phyloP scores from a whole-genome alignment of 2,888 invertebrate genomes.

The Campaea margaritaria region DNA sequence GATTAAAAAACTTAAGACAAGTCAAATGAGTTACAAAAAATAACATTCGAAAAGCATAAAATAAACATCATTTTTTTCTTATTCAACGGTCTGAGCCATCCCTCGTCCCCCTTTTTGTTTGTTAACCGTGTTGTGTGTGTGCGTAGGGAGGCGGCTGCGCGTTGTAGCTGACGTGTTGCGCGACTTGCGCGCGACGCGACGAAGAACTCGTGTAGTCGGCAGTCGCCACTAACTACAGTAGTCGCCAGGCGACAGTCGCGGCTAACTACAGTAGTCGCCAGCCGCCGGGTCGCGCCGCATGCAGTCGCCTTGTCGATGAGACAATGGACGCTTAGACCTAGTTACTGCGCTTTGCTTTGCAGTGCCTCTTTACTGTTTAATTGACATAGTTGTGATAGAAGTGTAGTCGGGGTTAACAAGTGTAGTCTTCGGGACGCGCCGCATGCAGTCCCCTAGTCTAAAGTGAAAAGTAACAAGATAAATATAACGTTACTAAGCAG shows the following conservation, averaged over 20 bases:
- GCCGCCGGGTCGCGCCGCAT: constrained; percentile 9
- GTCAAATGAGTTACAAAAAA: no score
- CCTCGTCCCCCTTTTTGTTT: constrained; percentile 3
- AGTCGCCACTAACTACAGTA: constrained; percentile 1
- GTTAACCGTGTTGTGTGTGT: constrained; percentile 45
- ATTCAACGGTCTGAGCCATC: constrained; percentile 9
- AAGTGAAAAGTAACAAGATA: no score
- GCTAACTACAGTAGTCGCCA: no score
- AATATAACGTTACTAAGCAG: no score
- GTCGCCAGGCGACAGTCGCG: no score
- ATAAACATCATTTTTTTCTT: no score
- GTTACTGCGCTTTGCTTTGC: not conserved
- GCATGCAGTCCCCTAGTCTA: no score
- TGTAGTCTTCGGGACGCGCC: no score
- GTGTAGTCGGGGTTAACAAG: no score
- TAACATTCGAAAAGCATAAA: no score
- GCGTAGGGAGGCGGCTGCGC: constrained; percentile 79
- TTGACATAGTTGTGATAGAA: not conserved
- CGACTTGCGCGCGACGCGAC: constrained; percentile 70
- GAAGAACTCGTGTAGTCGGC: not conserved
- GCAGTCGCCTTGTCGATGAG: not conserved
- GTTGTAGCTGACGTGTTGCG: constrained; percentile 83
- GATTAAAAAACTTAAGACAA: no score
- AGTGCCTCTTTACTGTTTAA: not conserved
- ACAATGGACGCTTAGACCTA: not conserved